Evolutionary conservation across 1,140 invertebrate species (phyloP).

Genomic region (Harpegnathos saltator): DNA sequence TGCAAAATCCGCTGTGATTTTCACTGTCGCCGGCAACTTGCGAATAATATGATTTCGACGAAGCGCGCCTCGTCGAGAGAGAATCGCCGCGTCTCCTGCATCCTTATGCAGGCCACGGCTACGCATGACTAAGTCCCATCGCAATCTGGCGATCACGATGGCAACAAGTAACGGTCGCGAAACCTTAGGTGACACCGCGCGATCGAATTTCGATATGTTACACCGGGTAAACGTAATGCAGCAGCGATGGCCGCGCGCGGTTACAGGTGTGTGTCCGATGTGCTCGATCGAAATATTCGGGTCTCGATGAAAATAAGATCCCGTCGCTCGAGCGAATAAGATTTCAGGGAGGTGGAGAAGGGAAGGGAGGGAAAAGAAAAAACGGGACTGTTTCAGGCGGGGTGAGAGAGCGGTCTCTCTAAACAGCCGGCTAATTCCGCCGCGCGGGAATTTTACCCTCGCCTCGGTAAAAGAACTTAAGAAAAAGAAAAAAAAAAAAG

Average conservation of each 20-base stretch:
- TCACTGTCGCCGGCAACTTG: neutral
- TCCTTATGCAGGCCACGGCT: neutral
- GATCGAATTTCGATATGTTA: constrained; percentile 81
- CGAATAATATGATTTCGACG: neutral
- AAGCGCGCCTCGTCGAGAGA: neutral
- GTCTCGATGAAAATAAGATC: neutral
- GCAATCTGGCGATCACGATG: constrained; percentile 58
- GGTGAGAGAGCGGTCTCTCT: no score
- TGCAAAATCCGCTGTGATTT: no score
- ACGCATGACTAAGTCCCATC: constrained; percentile 50
- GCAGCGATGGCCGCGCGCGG: constrained; percentile 77
- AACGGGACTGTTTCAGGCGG: no score
- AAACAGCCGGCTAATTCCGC: neutral
- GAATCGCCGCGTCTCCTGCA: neutral
- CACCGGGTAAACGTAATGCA: constrained; percentile 73
- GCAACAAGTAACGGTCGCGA: constrained; percentile 74
- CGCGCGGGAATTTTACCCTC: neutral
- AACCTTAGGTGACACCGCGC: constrained; percentile 76
- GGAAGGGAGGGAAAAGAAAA: no score
- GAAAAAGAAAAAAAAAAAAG: no score
- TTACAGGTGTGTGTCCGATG: constrained; percentile 71
- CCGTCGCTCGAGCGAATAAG: no score
- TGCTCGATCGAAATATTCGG: neutral
- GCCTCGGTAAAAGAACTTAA: no score
- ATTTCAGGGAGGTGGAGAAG: no score